Percentiles rank a stretch among this genome's conserved stretches.
Evolutionary conservation across 2,113 vertebrate species (phyloP).

Genomic region (Sialia sialis): DNA sequence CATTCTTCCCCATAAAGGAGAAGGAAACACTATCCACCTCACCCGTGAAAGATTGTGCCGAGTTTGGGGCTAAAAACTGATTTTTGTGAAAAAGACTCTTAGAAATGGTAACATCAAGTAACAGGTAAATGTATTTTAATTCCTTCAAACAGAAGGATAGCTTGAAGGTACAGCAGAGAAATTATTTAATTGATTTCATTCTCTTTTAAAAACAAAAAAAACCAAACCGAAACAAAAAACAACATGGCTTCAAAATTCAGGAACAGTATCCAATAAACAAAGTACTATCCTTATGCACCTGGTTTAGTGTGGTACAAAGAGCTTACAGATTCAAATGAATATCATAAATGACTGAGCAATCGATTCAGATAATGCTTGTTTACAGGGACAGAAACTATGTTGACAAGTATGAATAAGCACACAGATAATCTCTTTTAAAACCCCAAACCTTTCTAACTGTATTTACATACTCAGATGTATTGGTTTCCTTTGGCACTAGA

Average conservation of each 20-base stretch:
- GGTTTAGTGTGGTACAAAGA: constrained; percentile 22
- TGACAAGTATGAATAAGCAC: constrained; percentile 17
- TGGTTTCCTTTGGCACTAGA: constrained; percentile 33
- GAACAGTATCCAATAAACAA: constrained; percentile 37
- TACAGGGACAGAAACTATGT: constrained; percentile 37
- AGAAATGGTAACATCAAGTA: constrained; percentile 28
- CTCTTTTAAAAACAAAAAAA: neutral
- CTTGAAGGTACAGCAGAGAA: constrained; percentile 53
- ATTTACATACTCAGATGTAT: constrained; percentile 4
- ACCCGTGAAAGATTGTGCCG: accelerated
- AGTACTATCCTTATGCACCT: neutral
- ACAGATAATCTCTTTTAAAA: neutral
- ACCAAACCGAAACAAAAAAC: neutral
- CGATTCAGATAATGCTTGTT: constrained; percentile 6
- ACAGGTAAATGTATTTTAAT: constrained; percentile 58
- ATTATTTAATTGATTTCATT: constrained; percentile 25
- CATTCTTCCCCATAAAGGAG: neutral
- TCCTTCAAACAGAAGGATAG: constrained; percentile 56
- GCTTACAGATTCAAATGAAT: constrained; percentile 17
- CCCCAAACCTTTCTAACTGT: neutral
- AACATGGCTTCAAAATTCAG: constrained; percentile 37
- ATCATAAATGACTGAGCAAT: constrained; percentile 25
- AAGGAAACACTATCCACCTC: neutral
- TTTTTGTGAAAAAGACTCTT: constrained; percentile 44
- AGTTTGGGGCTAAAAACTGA: neutral